Base-by-base conservation (phyloP, 2,797 vertebrate genomes). In the Gadopsis bispinosus region DNA sequence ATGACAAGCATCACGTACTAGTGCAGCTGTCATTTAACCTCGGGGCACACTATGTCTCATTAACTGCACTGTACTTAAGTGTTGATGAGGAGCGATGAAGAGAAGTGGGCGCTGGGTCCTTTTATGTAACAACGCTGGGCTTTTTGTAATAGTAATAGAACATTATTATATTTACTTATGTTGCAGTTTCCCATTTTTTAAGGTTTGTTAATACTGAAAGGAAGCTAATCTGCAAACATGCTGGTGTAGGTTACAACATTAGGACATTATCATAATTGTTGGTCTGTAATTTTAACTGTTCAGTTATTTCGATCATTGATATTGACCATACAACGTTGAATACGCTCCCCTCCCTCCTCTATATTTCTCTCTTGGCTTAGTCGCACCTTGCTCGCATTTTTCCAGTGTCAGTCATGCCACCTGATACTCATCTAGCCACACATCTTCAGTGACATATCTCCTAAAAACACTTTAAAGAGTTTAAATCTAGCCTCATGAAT, bases 1-100 rank as follows among this genome's bases (percentile, higher is more conserved):
- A 89, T 83, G 73, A 81, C 80, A 76, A 63, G 72, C 54, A 17
- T 71, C 53, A 58, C 45, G 73, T 37, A 61, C 58, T 71, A 79
- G 68, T 72, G 75, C 67, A 47, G 56, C 65, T 83, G 62, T 62
- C 45, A 48, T 89, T 83, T 85, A 75, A 86, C 80, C 80, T 72
- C 22, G 43, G 76, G 63, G 80, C 54, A 69, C 56, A 68, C 31
- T 41, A 17, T 16, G 14, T 69, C 70, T 77, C 37, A 79, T 77
- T 74, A 86, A 67, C 56, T 39, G 61, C 53, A 45, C 31, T 59
- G 75, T 31, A 22, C 41, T 54, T 2, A 74, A 73, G 67, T 61
- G 61, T 16, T 78, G 61, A 83, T 60, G 48, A 64, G 14, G 7
- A 66, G 33, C 17, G 64, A 84, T 60, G 43, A 63, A 62, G 62